Evolutionary conservation across 1,140 invertebrate species (phyloP).

Genomic region (Doryteuthis pealeii): DNA sequence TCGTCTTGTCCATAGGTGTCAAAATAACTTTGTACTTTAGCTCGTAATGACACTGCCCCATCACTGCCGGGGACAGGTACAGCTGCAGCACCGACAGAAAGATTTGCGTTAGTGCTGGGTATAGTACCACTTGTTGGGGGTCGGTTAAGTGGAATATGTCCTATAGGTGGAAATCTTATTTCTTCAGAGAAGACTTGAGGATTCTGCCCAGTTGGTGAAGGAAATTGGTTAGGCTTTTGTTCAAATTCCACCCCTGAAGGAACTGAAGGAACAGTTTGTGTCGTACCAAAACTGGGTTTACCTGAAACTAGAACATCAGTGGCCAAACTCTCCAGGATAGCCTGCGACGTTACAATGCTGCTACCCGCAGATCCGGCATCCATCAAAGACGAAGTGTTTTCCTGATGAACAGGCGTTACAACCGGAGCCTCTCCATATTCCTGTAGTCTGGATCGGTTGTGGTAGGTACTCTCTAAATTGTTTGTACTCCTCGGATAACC

Average conservation of each 20-base stretch:
- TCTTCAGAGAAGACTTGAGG: neutral
- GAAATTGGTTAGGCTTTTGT: conserved; percentile 1
- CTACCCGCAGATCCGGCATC: neutral
- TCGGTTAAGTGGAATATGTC: neutral
- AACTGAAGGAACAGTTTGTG: neutral
- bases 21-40: conserved; percentile 22
- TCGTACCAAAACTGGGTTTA: neutral
- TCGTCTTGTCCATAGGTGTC: conserved; percentile 12
- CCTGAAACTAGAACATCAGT: neutral
- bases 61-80: neutral
- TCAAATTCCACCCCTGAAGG: neutral
- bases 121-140: conserved; percentile 3
- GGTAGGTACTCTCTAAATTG: neutral
- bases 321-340: neutral
- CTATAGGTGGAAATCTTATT: neutral
- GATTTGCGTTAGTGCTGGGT: neutral
- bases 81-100: neutral
- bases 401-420: neutral
- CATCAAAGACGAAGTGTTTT: neutral
- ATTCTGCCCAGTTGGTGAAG: neutral
- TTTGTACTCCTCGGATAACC: neutral
- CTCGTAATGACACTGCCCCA: conserved; percentile 13
- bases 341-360: neutral
- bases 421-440: neutral
- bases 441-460: neutral